Conservation (phyloP, 2,113 vertebrate species). For the Stictonetta naevosa region DNA sequence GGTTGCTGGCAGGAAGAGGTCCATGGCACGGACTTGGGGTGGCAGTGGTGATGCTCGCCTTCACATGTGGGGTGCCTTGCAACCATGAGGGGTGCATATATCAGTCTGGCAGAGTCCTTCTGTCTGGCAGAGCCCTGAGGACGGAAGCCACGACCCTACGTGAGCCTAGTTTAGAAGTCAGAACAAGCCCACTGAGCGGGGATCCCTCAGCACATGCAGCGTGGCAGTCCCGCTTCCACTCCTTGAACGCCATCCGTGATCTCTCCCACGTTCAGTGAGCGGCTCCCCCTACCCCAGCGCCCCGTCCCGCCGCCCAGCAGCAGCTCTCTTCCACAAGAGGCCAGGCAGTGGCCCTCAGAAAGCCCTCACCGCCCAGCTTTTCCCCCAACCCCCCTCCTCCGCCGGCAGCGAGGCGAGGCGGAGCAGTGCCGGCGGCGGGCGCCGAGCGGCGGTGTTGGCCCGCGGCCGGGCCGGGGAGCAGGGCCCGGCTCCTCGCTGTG, state of each 20-base stretch:
- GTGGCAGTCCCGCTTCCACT: neutral
- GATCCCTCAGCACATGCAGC: fast-evolving
- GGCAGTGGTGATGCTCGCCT: neutral
- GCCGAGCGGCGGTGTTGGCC: slow-evolving; percentile 5
- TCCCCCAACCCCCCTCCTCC: too few species aligned
- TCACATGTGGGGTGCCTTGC: neutral
- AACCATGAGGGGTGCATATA: fast-evolving
- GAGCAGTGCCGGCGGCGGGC: neutral
- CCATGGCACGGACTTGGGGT: neutral
- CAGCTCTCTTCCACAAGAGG: neutral
- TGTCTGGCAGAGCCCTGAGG: fast-evolving
- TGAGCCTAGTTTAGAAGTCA: neutral
- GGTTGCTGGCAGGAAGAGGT: neutral
- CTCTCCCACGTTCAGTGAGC: neutral
- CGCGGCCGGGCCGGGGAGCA: neutral
- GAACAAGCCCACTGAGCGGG: neutral
- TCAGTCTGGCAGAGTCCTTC: neutral
- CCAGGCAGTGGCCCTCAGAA: neutral
- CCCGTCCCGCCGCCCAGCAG: fast-evolving
- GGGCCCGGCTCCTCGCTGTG: too few species aligned
- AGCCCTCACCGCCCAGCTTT: neutral
- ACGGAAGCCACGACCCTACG: fast-evolving
- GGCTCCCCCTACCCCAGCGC: too few species aligned
- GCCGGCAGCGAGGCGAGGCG: neutral
- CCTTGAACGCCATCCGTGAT: neutral